Base-by-base conservation (phyloP, 2,797 vertebrate genomes). In the Rhynchonycteris naso region DNA sequence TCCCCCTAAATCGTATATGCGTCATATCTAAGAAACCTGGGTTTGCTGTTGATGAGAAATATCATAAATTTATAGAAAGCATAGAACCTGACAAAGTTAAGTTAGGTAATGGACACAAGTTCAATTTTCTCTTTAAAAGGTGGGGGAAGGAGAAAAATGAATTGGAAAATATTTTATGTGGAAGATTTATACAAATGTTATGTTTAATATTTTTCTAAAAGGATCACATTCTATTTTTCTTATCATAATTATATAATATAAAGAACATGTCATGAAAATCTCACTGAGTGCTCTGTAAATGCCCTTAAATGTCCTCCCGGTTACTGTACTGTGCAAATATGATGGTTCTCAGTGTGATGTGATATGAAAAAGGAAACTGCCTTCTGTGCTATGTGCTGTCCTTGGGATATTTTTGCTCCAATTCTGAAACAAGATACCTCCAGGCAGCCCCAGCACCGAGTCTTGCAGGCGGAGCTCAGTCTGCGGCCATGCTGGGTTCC, bases 91-190 rank as follows among this genome's bases (percentile, higher is more conserved):
- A 59, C n/a, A 78, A 74, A 26, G 11, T 50, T 75, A 59, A 19
- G 10, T 78, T 80, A 58, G 28, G 68, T 28, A 69, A 52, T 15
- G 85, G 30, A 38, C 19, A 35, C 50, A 72, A 94, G 66, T 81
- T 90, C 74, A 93, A 86, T 28, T 72, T 95, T 91, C 84, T 90
- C 65, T 72, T 78, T 93, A 58, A 93, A 95, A 80, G 43, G 6
- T 66, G 1, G 26, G 2, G 33, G 58, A 10, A 10, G 22, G 6
- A 38, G 2, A 7, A n/a, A 35, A n/a, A 43, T 43, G n/a, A 38
- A 28, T 47, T 71, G 24, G 24, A 56, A 68, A 74, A 43, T 54
- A 54, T 71, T 94, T 85, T 50, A 43, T 43, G 8, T 89, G 30
- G 58, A 94, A 95, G 63, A 80, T 63, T 94, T 65, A 90, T 33